Evolutionary conservation across 53 echinoderm and acorn worm species (phyloP), one percentile per base, ranked within the genome.

Genomic region (Paracentrotus lividus): DNA sequence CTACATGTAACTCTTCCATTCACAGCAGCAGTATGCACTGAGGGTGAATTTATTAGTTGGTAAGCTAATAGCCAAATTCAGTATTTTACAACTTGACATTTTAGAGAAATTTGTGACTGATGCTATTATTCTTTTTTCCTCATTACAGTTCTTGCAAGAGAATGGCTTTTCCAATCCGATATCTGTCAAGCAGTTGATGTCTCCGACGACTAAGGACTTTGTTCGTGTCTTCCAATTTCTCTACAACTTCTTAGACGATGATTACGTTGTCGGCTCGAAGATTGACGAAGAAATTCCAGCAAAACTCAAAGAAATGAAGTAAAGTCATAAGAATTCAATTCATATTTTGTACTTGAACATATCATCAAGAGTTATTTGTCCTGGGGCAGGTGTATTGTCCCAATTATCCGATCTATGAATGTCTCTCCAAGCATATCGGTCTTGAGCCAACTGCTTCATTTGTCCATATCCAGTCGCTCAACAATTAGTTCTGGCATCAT

Each of bases 171-270:
- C 95, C 3, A 95, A 97, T 77, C 95, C 95, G 16, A 42, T 97
- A 3, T 86, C 97, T 15, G 43, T 76, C 10, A 99, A 97, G 94
- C 75, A 61, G 58, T 86, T 99, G 93, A 95, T 96, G 86, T 96
- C 91, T 12, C 99, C 99, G 6, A 99, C 99, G 24, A 96, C 97
- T 76, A 99, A 99, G 69, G 99, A 99, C 88, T 97, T 99, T 81
- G 65, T 97, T 34, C 94, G 93, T 42, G 94, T 99, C 65, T 99
- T 99, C 94, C 94, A 96, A 93, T 99, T 99, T 76, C 93, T 97
- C 76, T 99, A 96, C 94, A 93, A 68, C 92, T 96, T 97, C 78
- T 56, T 97, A 47, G 94, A 96, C 49, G 86, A 90, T 5, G 94
- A 97, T 26, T 97, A 89, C 58, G 90, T 66, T 24, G 78, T 96